Evolutionary conservation across 2,113 vertebrate genomes (phyloP).

Genomic region (Eptesicus fuscus): DNA sequence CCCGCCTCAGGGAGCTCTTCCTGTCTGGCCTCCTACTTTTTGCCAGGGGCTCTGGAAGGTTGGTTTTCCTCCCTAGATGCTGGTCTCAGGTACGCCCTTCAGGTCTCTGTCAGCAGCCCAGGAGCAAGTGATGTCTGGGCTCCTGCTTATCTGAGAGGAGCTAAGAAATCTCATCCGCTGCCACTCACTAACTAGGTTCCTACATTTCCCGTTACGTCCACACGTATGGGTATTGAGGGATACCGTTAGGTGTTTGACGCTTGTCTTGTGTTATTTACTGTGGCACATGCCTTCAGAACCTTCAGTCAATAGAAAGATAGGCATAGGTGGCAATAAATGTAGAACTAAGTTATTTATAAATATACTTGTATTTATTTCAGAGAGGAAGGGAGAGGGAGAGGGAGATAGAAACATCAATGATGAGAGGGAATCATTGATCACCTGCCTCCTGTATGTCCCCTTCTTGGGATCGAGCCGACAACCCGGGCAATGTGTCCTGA

Average conservation of each 20-base stretch:
- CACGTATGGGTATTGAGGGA: accelerated
- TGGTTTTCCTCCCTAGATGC: not conserved
- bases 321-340: not conserved
- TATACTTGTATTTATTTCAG: no score
- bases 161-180: not conserved
- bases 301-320: not conserved
- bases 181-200: no score
- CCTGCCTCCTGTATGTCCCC: not conserved
- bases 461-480: not conserved
- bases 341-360: no score
- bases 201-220: not conserved
- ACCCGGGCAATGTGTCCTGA: not conserved
- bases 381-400: not conserved
- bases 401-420: not conserved
- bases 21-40: not conserved
- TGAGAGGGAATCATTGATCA: not conserved
- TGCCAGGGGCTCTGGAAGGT: not conserved
- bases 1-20: not conserved
- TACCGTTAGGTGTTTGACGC: not conserved
- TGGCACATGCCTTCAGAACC: not conserved
- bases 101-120: not conserved
- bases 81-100: not conserved
- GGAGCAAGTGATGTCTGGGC: not conserved
- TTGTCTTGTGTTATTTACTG: not conserved
- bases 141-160: not conserved